phyloP scores from a whole-genome alignment of 2,797 vertebrate genomes.

The Tangara arthus region DNA sequence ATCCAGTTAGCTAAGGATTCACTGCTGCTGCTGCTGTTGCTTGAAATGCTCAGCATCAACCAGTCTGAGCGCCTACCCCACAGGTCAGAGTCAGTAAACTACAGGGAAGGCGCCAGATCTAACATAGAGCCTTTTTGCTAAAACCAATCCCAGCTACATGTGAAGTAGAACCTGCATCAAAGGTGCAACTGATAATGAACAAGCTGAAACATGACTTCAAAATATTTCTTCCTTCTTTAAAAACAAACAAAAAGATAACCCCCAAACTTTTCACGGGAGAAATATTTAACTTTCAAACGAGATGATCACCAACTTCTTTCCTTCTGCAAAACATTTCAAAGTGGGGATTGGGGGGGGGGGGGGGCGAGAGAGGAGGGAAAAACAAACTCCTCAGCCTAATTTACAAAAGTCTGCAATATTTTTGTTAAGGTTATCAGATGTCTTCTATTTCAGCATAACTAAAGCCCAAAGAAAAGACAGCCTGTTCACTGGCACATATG shows the following conservation, averaged over 20 bases:
- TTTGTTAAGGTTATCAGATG: background rate
- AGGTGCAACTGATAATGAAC: background rate
- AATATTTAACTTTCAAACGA: background rate
- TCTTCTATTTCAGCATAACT: background rate
- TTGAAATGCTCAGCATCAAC: background rate
- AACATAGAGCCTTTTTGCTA: background rate
- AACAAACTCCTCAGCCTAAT: accelerated
- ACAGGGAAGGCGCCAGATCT: background rate
- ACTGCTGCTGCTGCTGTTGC: background rate
- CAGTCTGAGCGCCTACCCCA: background rate
- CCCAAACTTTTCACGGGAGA: background rate
- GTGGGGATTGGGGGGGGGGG: background rate
- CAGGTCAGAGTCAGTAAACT: background rate
- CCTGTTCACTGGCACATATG: background rate
- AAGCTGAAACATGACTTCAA: background rate
- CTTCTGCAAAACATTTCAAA: background rate
- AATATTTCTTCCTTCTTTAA: background rate
- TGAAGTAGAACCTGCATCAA: background rate
- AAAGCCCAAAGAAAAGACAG: background rate
- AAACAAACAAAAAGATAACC: background rate
- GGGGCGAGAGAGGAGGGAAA: accelerated
- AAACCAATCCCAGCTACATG: background rate
- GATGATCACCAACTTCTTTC: background rate
- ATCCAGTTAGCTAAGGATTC: background rate
- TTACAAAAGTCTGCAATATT: background rate